phyloP scores from a whole-genome alignment of 2,888 invertebrate genomes.

The Temnothorax rugatulus region DNA sequence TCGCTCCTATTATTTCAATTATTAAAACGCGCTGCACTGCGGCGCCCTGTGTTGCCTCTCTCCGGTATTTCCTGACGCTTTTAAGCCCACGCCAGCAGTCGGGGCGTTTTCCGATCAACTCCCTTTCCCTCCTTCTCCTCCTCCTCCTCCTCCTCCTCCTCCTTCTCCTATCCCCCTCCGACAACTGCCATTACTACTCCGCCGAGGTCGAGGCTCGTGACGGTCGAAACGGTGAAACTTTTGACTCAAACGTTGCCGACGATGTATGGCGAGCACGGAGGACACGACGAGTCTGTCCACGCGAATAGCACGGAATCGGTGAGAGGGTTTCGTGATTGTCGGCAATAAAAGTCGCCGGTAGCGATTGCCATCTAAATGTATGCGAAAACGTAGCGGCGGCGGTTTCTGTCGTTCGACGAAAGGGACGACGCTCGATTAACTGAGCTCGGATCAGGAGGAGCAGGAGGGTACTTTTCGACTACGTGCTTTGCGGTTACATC shows the following conservation, averaged over 20 bases:
- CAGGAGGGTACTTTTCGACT: constrained; percentile 26
- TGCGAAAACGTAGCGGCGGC: constrained; percentile 75
- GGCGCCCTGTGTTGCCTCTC: constrained; percentile 24
- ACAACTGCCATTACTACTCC: constrained; percentile 25
- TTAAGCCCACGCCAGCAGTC: constrained; percentile 35
- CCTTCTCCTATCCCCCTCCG: too few species aligned
- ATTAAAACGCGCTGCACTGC: constrained; percentile 65
- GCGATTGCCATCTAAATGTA: constrained; percentile 80
- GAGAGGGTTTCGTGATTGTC: constrained; percentile 78
- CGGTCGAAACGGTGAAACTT: constrained; percentile 44
- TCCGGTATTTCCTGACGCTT: constrained; percentile 18
- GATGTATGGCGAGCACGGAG: constrained; percentile 25
- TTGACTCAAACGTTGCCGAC: constrained; percentile 26
- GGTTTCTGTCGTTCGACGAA: constrained; percentile 58
- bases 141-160: too few species aligned
- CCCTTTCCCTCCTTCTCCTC: neutral
- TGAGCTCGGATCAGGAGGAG: constrained; percentile 56
- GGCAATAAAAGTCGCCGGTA: constrained; percentile 81
- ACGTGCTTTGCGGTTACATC: constrained; percentile 40
- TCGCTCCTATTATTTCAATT: constrained; percentile 68
- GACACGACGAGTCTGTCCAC: constrained; percentile 54
- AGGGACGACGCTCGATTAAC: constrained; percentile 54
- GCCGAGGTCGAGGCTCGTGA: constrained; percentile 38
- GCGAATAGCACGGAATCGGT: constrained; percentile 48
- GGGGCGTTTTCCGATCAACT: constrained; percentile 36